Percentiles rank a stretch among this genome's conserved stretches.
Evolutionary conservation across 2,113 vertebrate species (phyloP).

Genomic region (Spermophilus dauricus): DNA sequence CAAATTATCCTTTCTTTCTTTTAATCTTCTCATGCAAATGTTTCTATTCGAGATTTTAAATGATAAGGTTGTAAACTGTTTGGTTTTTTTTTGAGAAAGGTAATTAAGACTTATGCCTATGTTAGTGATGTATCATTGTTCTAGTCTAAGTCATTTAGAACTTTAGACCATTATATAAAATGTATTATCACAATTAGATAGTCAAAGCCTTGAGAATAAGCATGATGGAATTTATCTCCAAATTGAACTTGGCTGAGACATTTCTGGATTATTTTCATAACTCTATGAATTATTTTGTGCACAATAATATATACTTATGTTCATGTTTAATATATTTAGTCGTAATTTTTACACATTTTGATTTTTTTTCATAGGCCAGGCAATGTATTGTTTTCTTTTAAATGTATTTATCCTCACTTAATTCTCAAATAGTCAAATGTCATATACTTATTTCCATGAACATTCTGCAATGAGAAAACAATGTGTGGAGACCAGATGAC

Average conservation of each 20-base stretch:
- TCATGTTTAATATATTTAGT: not conserved
- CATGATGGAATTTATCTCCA: not conserved
- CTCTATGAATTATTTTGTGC: not conserved
- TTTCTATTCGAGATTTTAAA: not conserved
- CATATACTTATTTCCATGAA: conserved; percentile 6
- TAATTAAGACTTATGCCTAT: not conserved
- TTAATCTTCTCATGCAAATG: not conserved
- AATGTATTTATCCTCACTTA: not conserved
- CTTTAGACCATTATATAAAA: not conserved
- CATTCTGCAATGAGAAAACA: not conserved
- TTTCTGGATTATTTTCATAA: conserved; percentile 36
- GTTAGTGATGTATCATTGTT: not conserved
- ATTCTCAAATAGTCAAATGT: not conserved
- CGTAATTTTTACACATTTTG: not conserved
- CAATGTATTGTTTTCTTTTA: not conserved
- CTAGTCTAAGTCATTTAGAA: conserved; percentile 3
- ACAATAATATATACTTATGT: not conserved
- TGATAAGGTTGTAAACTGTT: not conserved
- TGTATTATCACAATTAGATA: conserved; percentile 5
- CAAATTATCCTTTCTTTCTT: not conserved
- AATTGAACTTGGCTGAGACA: not conserved
- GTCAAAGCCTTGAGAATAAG: conserved; percentile 35
- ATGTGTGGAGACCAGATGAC: not conserved
- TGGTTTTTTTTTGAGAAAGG: conserved; percentile 4
- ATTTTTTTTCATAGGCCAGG: not conserved